Percentiles rank a stretch among this genome's conserved stretches.
Evolutionary conservation across 1,140 invertebrate species (phyloP).

Genomic region (Caenorhabditis inopinata): DNA sequence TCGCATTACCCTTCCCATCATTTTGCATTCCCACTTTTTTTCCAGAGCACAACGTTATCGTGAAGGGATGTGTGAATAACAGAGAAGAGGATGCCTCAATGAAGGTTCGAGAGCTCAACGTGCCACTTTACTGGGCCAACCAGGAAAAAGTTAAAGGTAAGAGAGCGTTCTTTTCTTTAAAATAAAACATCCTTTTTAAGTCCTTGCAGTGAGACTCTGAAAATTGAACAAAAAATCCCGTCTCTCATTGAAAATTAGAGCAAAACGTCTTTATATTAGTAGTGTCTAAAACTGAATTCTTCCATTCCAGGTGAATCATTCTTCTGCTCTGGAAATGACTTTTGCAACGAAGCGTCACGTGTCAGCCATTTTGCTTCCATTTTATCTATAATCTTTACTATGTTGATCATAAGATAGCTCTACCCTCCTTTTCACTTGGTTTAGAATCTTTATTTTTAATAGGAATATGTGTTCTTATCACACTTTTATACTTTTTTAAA

Average conservation of each 20-base stretch:
- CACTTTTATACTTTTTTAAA: too few relatives aligned
- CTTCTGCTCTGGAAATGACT: slow-evolving; percentile 49
- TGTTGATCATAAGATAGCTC: background rate
- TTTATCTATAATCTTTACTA: background rate
- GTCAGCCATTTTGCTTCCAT: background rate
- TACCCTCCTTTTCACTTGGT: background rate
- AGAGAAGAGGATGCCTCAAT: slow-evolving; percentile 52
- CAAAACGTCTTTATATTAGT: too few relatives aligned
- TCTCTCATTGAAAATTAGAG: too few relatives aligned
- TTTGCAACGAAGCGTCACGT: slow-evolving; percentile 38
- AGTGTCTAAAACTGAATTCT: background rate
- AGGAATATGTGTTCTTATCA: background rate
- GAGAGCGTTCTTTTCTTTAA: background rate
- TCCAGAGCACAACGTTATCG: slow-evolving; percentile 48
- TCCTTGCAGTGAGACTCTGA: too few relatives aligned
- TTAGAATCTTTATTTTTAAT: background rate
- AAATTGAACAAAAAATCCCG: too few relatives aligned
- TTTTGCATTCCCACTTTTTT: background rate
- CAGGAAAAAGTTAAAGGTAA: slow-evolving; percentile 48
- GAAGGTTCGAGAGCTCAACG: slow-evolving; percentile 44
- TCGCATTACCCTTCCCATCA: background rate
- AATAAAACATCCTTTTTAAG: too few relatives aligned
- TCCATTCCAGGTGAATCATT: slow-evolving; percentile 46
- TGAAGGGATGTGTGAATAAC: slow-evolving; percentile 49
- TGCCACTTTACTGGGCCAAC: slow-evolving; percentile 48